Conservation (phyloP, 2,888 invertebrate genomes). For the Lypha dubia region DNA sequence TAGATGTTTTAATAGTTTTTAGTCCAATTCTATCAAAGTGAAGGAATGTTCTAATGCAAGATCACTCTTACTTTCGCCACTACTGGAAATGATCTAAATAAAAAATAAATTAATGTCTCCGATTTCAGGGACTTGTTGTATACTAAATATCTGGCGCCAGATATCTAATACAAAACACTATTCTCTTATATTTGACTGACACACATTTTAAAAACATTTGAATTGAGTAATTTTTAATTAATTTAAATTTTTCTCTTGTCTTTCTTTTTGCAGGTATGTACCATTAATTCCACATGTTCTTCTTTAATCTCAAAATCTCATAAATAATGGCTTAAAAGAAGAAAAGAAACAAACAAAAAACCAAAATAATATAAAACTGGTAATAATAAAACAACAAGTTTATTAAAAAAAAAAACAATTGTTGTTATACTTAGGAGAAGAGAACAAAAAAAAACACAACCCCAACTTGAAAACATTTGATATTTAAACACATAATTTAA, state of each 20-base stretch:
- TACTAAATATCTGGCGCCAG: too few species aligned
- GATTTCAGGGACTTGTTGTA: too few species aligned
- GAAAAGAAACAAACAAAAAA: not conserved
- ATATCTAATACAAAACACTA: too few species aligned
- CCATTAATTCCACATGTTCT: not conserved
- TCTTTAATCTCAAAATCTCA: not conserved
- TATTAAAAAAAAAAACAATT: not conserved
- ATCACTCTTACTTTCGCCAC: too few species aligned
- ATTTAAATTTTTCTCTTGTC: slow-evolving; percentile 2
- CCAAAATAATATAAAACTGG: not conserved
- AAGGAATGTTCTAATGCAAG: too few species aligned
- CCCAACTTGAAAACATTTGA: slow-evolving; percentile 50
- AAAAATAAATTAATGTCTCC: too few species aligned
- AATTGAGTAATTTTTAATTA: not conserved
- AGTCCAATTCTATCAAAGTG: too few species aligned
- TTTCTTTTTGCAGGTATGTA: slow-evolving; percentile 66
- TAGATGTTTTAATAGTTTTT: too few species aligned
- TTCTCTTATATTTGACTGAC: not conserved
- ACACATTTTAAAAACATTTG: slow-evolving; percentile 6
- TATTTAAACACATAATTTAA: slow-evolving; percentile 48
- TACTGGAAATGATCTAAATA: too few species aligned
- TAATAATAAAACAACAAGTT: slow-evolving; percentile 33
- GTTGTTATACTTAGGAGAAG: not conserved
- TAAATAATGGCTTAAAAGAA: not conserved
- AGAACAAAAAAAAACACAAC: too few species aligned